Evolutionary conservation across 2,888 invertebrate species (phyloP).

Genomic region (Acleris cristana): DNA sequence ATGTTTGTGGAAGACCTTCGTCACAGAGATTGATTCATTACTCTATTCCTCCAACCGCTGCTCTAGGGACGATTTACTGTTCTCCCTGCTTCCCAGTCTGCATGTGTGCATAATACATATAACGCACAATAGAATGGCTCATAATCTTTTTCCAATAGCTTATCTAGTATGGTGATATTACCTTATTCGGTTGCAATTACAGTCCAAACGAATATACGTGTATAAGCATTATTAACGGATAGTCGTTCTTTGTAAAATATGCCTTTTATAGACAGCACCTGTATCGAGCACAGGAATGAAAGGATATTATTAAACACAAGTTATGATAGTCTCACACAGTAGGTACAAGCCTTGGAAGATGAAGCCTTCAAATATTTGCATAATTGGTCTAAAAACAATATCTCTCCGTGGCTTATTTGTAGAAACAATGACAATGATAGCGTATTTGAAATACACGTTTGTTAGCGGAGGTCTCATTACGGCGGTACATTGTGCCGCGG

Average conservation of each 20-base stretch:
- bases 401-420: slow-evolving; percentile 49
- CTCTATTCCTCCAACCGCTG: slow-evolving; percentile 56
- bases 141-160: slow-evolving; percentile 25
- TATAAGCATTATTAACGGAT: background rate
- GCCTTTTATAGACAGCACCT: slow-evolving; percentile 4
- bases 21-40: slow-evolving; percentile 77
- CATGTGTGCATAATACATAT: background rate
- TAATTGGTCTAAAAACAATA: slow-evolving; percentile 31
- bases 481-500: slow-evolving; percentile 44
- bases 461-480: slow-evolving; percentile 43
- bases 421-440: slow-evolving; percentile 68
- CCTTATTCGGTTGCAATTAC: slow-evolving; percentile 30
- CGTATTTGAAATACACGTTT: slow-evolving; percentile 53
- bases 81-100: slow-evolving; percentile 38
- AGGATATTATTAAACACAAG: background rate
- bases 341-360: slow-evolving; percentile 1
- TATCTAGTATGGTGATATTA: slow-evolving; percentile 10
- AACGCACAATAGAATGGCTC: slow-evolving; percentile 15
- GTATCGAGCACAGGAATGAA: background rate
- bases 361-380: background rate
- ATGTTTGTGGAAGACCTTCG: slow-evolving; percentile 79
- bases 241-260: slow-evolving; percentile 16
- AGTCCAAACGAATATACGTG: slow-evolving; percentile 4
- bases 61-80: slow-evolving; percentile 58
- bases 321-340: slow-evolving; percentile 2